A percentile compares a stretch with the other conserved stretches of the same genome.
Evolutionary conservation across 2,888 invertebrate genomes (phyloP).

Genomic region (Dinocampus coccinellae): DNA sequence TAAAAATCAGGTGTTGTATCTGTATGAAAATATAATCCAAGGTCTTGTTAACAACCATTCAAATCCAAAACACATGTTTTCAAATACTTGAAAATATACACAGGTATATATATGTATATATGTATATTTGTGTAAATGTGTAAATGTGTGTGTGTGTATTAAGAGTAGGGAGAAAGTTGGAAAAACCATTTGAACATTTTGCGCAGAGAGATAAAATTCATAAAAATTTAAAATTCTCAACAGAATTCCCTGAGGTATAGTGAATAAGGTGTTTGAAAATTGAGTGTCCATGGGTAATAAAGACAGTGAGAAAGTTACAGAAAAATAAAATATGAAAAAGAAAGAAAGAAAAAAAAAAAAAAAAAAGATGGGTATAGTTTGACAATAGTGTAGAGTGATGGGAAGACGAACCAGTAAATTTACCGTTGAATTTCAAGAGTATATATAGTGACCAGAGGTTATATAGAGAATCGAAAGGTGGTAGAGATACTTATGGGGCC

Average conservation of each 20-base stretch:
- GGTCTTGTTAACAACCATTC: neutral
- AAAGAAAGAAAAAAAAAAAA: constrained; percentile 7
- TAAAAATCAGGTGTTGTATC: constrained; percentile 42
- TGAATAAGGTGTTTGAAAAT: constrained; percentile 4
- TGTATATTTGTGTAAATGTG: too few species aligned
- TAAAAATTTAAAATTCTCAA: constrained; percentile 35
- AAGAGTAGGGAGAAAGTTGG: neutral
- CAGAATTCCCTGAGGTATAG: constrained; percentile 46
- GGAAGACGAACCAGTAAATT: constrained; percentile 49
- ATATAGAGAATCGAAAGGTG: constrained; percentile 48
- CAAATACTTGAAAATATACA: constrained; percentile 10
- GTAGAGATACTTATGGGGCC: constrained; percentile 55
- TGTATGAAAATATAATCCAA: constrained; percentile 3
- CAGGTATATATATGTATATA: too few species aligned
- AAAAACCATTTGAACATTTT: constrained; percentile 17
- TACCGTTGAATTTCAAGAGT: constrained; percentile 35
- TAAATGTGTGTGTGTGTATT: too few species aligned
- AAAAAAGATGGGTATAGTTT: neutral
- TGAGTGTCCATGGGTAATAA: constrained; percentile 1
- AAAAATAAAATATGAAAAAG: constrained; percentile 1
- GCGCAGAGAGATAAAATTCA: neutral
- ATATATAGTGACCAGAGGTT: constrained; percentile 41
- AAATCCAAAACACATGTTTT: constrained; percentile 14
- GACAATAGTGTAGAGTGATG: constrained; percentile 48
- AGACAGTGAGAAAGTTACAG: constrained; percentile 25